Conservation (phyloP, 2,888 invertebrate genomes). For the Leptopilina syphax region DNA sequence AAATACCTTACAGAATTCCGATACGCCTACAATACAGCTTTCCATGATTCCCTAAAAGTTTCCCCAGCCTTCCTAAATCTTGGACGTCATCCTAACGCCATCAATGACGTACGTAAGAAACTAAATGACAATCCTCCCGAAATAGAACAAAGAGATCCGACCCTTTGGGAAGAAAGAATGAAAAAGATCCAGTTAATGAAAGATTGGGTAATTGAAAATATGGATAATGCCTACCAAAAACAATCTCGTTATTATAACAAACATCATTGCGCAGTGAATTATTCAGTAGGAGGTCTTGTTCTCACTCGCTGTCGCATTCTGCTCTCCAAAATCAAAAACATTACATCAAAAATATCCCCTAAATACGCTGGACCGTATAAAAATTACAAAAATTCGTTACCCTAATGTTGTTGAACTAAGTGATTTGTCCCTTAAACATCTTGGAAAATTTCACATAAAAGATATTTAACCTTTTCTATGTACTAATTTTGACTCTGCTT, state of each 20-base stretch:
- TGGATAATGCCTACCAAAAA: neutral
- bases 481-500: too few relatives aligned
- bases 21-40: conserved; percentile 25
- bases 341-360: too few relatives aligned
- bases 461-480: too few relatives aligned
- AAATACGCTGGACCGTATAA: too few relatives aligned
- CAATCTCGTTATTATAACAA: neutral
- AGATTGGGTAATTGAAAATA: neutral
- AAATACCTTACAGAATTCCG: neutral
- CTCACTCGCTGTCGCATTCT: too few relatives aligned
- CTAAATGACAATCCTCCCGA: neutral
- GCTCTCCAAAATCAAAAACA: too few relatives aligned
- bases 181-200: neutral
- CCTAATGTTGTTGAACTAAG: too few relatives aligned
- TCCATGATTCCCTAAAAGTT: neutral
- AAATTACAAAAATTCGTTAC: too few relatives aligned
- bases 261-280: neutral
- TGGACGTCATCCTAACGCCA: neutral
- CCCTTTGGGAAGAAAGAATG: neutral
- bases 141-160: neutral
- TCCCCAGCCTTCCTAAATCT: conserved; percentile 34
- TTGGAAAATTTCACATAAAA: too few relatives aligned
- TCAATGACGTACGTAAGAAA: neutral
- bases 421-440: too few relatives aligned
- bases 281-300: neutral